Evolutionary conservation across 1,140 invertebrate species (phyloP).

Genomic region (Leptestheria dahalacensis): DNA sequence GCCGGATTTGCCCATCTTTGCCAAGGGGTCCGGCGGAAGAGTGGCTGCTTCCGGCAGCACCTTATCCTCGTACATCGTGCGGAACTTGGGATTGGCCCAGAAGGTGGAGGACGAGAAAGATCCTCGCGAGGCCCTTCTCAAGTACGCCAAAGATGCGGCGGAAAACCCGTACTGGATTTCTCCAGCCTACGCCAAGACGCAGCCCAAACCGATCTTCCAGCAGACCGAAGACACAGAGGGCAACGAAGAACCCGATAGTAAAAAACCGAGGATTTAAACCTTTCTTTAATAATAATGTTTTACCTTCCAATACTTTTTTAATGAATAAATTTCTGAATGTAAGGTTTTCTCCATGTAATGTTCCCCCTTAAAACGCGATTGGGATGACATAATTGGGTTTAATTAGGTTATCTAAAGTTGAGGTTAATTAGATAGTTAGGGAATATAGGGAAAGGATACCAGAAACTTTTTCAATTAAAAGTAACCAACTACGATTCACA

Average conservation of each 20-base stretch:
- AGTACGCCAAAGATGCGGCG: constrained; percentile 88
- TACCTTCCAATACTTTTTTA: too few species aligned
- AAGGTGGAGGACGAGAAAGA: constrained; percentile 90
- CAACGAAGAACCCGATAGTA: constrained; percentile 29
- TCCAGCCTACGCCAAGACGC: constrained; percentile 64
- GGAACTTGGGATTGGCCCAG: constrained; percentile 85
- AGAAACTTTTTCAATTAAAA: too few species aligned
- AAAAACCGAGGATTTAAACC: constrained; percentile 24
- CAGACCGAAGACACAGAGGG: constrained; percentile 27
- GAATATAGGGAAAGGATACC: too few species aligned
- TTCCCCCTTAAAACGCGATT: too few species aligned
- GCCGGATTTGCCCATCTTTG: constrained; percentile 89
- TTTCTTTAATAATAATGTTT: not conserved
- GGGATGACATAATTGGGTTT: too few species aligned
- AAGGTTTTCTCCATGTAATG: too few species aligned
- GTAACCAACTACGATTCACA: too few species aligned
- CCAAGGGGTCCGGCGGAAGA: constrained; percentile 71
- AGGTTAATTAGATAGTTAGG: too few species aligned
- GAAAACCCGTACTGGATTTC: constrained; percentile 95
- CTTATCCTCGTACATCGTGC: constrained; percentile 89
- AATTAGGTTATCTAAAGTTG: too few species aligned
- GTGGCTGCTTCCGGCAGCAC: constrained; percentile 91
- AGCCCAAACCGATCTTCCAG: constrained; percentile 62
- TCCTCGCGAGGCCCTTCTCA: constrained; percentile 89
- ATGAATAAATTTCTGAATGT: too few species aligned